Conservation (phyloP, 2,888 invertebrate species). For the Pollenia labialis region DNA sequence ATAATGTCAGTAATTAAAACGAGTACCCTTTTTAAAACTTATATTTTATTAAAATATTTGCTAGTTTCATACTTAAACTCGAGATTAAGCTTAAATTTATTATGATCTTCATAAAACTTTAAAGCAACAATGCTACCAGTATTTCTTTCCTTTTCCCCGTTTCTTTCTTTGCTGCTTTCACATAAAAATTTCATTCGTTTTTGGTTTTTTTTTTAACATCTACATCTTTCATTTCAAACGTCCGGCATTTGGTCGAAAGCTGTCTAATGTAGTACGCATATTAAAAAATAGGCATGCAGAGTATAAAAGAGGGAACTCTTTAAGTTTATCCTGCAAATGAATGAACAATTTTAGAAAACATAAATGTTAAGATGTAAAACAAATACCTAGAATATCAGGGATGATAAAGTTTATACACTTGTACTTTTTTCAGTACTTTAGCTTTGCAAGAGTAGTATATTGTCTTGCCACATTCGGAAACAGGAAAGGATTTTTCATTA, state of each 20-base stretch:
- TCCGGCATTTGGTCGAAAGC: conserved; percentile 52
- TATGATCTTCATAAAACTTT: conserved; percentile 25
- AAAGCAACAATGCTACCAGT: conserved; percentile 27
- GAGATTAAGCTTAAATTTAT: conserved; percentile 12
- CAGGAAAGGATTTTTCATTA: too few species aligned
- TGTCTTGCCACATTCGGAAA: too few species aligned
- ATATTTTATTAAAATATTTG: neutral
- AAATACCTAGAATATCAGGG: too few species aligned
- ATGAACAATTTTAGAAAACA: too few species aligned
- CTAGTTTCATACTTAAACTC: neutral
- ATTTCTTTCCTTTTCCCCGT: conserved; percentile 6
- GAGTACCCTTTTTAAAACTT: neutral
- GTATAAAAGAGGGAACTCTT: neutral
- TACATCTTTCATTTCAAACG: conserved; percentile 42
- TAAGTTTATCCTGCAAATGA: too few species aligned
- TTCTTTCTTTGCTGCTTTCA: conserved; percentile 7
- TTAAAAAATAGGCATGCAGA: conserved; percentile 2
- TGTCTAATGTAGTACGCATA: conserved; percentile 47
- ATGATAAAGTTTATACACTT: too few species aligned
- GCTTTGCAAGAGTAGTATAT: too few species aligned
- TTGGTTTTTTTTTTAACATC: conserved; percentile 21
- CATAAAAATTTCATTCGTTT: conserved; percentile 19
- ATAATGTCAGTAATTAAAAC: too few species aligned
- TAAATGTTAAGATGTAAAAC: too few species aligned
- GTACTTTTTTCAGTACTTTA: too few species aligned